A percentile compares a stretch with the other conserved stretches of the same genome.
Evolutionary conservation across 1,140 invertebrate species (phyloP).

Genomic region (Holotrichia oblita): DNA sequence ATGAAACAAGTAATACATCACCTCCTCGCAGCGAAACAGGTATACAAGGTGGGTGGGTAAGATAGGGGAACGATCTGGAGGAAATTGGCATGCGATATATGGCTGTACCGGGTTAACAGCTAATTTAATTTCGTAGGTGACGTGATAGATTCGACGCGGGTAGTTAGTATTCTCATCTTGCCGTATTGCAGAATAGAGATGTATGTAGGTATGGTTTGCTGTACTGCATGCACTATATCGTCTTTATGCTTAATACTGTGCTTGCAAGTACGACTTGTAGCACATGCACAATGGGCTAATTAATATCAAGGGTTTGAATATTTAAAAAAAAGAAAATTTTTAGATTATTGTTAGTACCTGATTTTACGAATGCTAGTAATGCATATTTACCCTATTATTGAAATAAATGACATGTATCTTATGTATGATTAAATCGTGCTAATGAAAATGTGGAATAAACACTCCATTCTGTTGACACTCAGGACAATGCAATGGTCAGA

Average conservation of each 20-base stretch:
- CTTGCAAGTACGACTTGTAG: neutral
- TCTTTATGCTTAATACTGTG: neutral
- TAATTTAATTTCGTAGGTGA: slow-evolving; percentile 50
- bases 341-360: too few relatives aligned
- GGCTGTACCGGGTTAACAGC: slow-evolving; percentile 46
- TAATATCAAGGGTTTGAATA: too few relatives aligned
- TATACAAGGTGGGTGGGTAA: slow-evolving; percentile 37
- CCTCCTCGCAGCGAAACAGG: slow-evolving; percentile 10
- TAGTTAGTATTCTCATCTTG: slow-evolving; percentile 47
- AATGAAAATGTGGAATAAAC: too few relatives aligned
- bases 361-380: too few relatives aligned
- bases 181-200: slow-evolving; percentile 42
- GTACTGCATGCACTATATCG: neutral
- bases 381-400: too few relatives aligned
- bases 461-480: too few relatives aligned
- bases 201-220: slow-evolving; percentile 18
- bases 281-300: neutral
- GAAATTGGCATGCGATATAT: slow-evolving; percentile 51
- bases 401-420: too few relatives aligned
- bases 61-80: slow-evolving; percentile 47
- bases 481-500: too few relatives aligned
- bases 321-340: too few relatives aligned
- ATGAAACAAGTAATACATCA: slow-evolving; percentile 32
- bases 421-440: too few relatives aligned
- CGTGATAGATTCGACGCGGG: slow-evolving; percentile 49